A percentile compares a stretch with the other conserved stretches of the same genome.
Conservation (phyloP, 2,888 invertebrate genomes). For the Tenthredo livida region DNA sequence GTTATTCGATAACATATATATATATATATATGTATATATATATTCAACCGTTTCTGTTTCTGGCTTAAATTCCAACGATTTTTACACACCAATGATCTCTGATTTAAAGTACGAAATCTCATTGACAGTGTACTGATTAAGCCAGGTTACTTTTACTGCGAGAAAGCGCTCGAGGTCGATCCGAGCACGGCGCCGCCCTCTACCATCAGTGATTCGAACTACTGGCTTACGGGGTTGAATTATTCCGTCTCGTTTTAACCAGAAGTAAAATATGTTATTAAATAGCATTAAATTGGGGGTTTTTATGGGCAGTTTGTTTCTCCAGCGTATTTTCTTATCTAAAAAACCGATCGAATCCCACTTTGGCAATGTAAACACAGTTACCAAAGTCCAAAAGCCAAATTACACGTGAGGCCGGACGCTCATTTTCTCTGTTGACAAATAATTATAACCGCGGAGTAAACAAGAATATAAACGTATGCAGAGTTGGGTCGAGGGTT, state of each 20-base stretch:
- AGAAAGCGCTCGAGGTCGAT: background rate
- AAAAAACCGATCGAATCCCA: background rate
- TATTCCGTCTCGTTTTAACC: background rate
- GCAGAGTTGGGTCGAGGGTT: background rate
- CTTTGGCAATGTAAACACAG: background rate
- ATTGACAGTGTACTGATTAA: background rate
- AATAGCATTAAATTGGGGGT: background rate
- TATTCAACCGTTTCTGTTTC: no score
- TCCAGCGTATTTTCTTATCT: background rate
- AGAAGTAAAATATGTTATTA: background rate
- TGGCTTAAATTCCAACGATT: no score
- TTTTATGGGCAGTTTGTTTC: background rate
- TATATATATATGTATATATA: no score
- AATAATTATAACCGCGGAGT: slow-evolving; percentile 10
- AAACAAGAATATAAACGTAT: slow-evolving; percentile 15
- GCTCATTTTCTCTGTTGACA: slow-evolving; percentile 6
- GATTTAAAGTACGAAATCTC: background rate
- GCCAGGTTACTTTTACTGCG: background rate
- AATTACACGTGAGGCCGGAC: slow-evolving; percentile 2
- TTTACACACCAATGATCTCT: no score
- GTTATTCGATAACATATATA: background rate
- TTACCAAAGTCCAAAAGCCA: background rate
- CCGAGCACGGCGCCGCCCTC: background rate
- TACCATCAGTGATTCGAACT: background rate
- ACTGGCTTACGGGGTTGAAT: background rate